phyloP scores from a whole-genome alignment of 1,140 invertebrate genomes.

The Ostrea denselamellosa region DNA sequence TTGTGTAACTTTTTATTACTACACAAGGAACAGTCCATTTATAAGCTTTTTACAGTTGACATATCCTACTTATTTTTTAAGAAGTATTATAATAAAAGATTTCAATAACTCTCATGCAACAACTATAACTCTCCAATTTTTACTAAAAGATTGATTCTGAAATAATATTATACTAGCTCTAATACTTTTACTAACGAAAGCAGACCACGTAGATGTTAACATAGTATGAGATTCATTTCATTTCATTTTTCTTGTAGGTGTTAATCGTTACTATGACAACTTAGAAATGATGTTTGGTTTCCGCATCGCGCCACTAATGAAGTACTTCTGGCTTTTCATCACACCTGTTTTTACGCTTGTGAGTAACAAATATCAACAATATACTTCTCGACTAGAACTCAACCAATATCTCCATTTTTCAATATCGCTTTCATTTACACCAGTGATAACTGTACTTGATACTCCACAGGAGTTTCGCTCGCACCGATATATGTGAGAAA shows the following conservation, averaged over 20 bases:
- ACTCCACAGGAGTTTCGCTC: no score
- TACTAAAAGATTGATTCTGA: background rate
- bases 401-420: no score
- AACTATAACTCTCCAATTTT: background rate
- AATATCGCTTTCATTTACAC: no score
- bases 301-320: conserved; percentile 81
- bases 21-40: background rate
- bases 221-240: conserved; percentile 17
- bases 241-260: conserved; percentile 73
- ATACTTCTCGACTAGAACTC: background rate
- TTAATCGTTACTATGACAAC: conserved; percentile 83
- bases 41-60: background rate
- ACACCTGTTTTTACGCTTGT: conserved; percentile 84
- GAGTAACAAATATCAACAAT: conserved; percentile 54
- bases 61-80: background rate
- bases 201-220: background rate
- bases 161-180: background rate
- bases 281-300: conserved; percentile 85
- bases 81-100: background rate
- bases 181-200: background rate
- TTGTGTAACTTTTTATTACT: background rate
- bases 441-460: no score
- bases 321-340: conserved; percentile 83
- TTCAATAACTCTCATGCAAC: background rate
- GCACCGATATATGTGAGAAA: no score